Evolutionary conservation across 2,888 invertebrate genomes (phyloP), one percentile per base, ranked within the genome.

Genomic region (Leucozona laternaria): DNA sequence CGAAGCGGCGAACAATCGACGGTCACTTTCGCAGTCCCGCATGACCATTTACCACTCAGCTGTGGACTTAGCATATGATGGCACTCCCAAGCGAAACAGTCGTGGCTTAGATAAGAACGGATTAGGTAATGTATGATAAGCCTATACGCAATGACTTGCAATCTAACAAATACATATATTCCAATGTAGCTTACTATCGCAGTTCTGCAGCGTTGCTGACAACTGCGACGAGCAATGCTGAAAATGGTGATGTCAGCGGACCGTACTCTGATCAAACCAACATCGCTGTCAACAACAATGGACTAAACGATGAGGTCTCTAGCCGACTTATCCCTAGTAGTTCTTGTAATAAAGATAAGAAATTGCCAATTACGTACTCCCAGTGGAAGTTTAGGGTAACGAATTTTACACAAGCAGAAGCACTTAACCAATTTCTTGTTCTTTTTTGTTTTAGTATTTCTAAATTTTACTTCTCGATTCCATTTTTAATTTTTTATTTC

Each of bases 301-400:
- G 79, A 80, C 71, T 66, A 48, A 76, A 87, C 89, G 92, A 93
- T 91, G 94, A 94, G 94, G 94, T 94, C 92, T 93, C 93, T 93
- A 93, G 91, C 91, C 92, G 92, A 91, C 93, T 93, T 89, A 91
- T 92, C 90, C 91, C 91, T 91, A 92, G 89, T 92, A 92, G 90
- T 90, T 90, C 90, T 86, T 86, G 86, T 90, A 91, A 90, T 92
- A 92, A 90, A 91, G 91, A 92, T 92, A 92, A 92, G 91, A 92
- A 92, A 92, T 93, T 93, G 93, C 94, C 93, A 92, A 93, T 93
- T 92, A 94, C 94, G 90, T 94, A 94, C 93, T 93, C 93, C 92
- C 94, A 94, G 93, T 94, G 94, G 94, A 94, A 93, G 93, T 93
- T 93, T 93, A 93, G 94, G 94, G 94, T 94, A 94, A 92, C 83